Base-by-base conservation (phyloP, 2,113 vertebrate species). In the Anguilla japonica region DNA sequence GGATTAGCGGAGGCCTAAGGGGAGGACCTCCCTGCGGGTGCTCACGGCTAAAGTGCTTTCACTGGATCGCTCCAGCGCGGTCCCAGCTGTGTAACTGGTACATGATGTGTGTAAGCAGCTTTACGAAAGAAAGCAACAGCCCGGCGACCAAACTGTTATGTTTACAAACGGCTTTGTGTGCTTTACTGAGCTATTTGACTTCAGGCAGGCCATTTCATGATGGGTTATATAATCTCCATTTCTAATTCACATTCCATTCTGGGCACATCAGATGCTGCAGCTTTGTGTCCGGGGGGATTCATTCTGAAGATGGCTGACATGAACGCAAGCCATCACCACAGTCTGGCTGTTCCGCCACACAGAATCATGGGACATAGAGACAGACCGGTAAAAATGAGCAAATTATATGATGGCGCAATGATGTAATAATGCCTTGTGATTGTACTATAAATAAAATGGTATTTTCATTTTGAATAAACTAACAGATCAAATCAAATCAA, bases 141-240 rank as follows among this genome's bases (percentile, higher is more conserved):
- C 7, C 7, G 20, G 9, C 34, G 26, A 75, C 34, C 34, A 2
- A 75, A 13, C 11, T 13, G 71, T 13, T 29, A 34, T 75, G 71
- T 75, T 75, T 75, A 75, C 71, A 75, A 75, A 75, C n/a, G 71
- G 71, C 29, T 75, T n/a, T 75, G 71, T 75, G 71, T 75, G 71
- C 13, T 75, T 34, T 75, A n/a, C 71, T n/a, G 29, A 75, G 71
- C 71, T 13, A 5, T 75, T 34, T 29, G 26, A 75, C 71, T 75
- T 75, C n/a, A 75, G 71, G 71, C 71, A 75, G n/a, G n/a, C 34
- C 71, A 75, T 75, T 34, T 75, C 26, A 75, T 75, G 71, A 75
- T 26, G 60, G 50, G 71, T 75, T 75, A 34, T 34, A 75, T 34
- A 75, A 75, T 75, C 71, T 34, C 26, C 71, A 75, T 75, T 22